Percentiles rank a stretch among this genome's conserved stretches.
Conservation (phyloP, 64 coral and sea anemone species). For the Montipora efflorescens region DNA sequence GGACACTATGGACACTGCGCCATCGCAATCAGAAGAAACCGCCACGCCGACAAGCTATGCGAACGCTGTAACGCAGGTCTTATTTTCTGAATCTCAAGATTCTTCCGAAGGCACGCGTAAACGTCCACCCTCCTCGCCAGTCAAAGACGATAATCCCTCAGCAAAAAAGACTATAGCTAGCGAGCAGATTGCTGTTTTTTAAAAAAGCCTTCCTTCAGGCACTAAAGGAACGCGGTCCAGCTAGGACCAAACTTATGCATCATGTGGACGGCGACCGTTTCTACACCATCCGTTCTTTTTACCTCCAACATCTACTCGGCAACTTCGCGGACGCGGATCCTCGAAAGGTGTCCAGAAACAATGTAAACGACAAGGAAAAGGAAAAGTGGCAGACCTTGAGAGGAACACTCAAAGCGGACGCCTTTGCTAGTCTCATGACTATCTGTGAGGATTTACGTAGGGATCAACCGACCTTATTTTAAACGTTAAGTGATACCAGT, state of each 20-base stretch:
- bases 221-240: background rate
- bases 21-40: background rate
- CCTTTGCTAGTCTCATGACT: too few relatives aligned
- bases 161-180: background rate
- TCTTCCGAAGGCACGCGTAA: background rate
- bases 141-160: background rate
- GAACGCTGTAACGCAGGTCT: accelerated
- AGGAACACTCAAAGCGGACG: too few relatives aligned
- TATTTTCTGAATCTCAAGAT: background rate
- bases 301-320: too few relatives aligned
- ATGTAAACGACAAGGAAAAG: too few relatives aligned
- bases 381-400: too few relatives aligned
- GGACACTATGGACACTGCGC: background rate
- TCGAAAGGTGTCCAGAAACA: too few relatives aligned
- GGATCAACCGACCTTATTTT: too few relatives aligned
- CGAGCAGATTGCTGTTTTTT: background rate
- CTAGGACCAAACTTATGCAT: background rate
- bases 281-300: too few relatives aligned
- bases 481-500: too few relatives aligned
- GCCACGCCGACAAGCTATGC: background rate
- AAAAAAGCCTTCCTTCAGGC: background rate
- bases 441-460: too few relatives aligned
- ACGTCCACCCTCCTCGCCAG: background rate
- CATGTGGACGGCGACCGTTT: too few relatives aligned
- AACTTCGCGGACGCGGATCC: too few relatives aligned